Conservation (phyloP, 1,140 invertebrate genomes). For the Drosophila teissieri region DNA sequence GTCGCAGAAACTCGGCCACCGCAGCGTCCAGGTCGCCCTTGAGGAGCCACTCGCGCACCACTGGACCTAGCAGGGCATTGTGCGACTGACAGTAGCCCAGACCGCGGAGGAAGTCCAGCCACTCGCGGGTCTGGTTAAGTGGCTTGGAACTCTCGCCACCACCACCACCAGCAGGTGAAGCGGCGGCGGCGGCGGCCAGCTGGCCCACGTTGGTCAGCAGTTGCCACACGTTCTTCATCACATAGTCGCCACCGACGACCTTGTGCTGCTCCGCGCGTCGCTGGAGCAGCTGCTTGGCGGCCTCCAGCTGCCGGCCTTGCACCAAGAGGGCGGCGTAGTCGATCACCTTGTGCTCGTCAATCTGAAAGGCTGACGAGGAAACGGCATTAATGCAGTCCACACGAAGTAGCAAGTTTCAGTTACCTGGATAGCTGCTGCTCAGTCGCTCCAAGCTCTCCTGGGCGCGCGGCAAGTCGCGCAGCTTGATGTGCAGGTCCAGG, state of each 20-base stretch:
- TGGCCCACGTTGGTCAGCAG: constrained; percentile 84
- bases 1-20: constrained; percentile 77
- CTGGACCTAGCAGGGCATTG: constrained; percentile 84
- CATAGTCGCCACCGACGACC: constrained; percentile 55
- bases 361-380: constrained; percentile 69
- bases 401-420: not conserved
- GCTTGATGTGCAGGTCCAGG: constrained; percentile 84
- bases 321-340: constrained; percentile 85
- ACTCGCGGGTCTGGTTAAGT: constrained; percentile 58
- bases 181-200: constrained; percentile 20
- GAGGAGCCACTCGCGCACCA: constrained; percentile 85
- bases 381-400: not conserved
- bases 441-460: constrained; percentile 67
- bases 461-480: constrained; percentile 80
- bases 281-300: constrained; percentile 83
- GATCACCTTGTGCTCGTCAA: constrained; percentile 86
- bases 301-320: constrained; percentile 73
- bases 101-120: constrained; percentile 72
- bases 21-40: constrained; percentile 82
- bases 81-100: constrained; percentile 84
- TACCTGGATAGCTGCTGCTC: constrained; percentile 70
- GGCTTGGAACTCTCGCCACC: not conserved
- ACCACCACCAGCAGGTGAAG: not conserved
- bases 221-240: constrained; percentile 83
- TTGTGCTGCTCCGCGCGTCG: constrained; percentile 50